These are phyloP conservation scores for Oncopeltus fasciatus DNA, from an alignment of 1,140 invertebrate species.

Conservation along the genomic window DNA sequence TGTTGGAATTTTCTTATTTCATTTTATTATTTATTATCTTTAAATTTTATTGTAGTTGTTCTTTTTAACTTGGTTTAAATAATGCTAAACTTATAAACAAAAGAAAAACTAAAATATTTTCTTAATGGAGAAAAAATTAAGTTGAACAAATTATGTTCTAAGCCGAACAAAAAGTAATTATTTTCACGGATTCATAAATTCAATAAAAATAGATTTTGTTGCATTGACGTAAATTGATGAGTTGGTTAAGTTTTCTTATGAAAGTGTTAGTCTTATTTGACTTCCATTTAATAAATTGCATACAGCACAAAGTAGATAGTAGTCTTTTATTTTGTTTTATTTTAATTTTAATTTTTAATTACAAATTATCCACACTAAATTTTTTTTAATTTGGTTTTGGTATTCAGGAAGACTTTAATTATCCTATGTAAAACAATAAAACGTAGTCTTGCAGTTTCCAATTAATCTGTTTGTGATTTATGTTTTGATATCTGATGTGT, in stretches of 20 bases:
- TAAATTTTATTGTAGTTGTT: not conserved
- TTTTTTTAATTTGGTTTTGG: too few relatives aligned
- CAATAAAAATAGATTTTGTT: constrained; percentile 1
- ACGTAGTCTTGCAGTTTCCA: too few relatives aligned
- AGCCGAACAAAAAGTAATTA: not conserved
- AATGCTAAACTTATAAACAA: not conserved
- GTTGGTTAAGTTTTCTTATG: not conserved
- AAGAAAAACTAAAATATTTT: not conserved
- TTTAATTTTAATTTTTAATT: too few relatives aligned
- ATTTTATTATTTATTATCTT: not conserved
- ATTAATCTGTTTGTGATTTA: too few relatives aligned
- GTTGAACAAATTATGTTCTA: too few relatives aligned
- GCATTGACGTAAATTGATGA: not conserved
- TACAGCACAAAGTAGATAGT: not conserved
- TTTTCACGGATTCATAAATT: not conserved
- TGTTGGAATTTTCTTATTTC: not conserved
- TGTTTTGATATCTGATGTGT: too few relatives aligned
- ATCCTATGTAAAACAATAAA: too few relatives aligned
- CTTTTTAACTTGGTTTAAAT: not conserved
- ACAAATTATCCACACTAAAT: too few relatives aligned
- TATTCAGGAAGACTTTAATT: too few relatives aligned
- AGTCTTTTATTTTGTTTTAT: not conserved
- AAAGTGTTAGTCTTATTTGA: not conserved
- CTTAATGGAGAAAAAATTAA: not conserved
- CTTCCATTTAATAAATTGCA: constrained; percentile 1